Base-by-base conservation (phyloP, 23 tunicate species). In the Phallusia fumigata region DNA sequence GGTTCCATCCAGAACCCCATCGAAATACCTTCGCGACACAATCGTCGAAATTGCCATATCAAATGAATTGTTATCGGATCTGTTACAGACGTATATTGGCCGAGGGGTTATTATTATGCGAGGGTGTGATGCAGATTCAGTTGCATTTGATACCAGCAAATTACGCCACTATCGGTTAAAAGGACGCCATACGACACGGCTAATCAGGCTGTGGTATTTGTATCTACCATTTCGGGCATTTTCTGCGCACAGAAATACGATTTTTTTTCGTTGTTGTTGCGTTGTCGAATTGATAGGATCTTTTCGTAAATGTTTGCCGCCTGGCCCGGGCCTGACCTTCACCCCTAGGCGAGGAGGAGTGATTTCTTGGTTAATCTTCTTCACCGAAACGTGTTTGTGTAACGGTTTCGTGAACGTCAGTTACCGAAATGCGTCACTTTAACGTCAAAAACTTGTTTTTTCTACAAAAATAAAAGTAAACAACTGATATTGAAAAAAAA, bases 21-120 rank as follows among this genome's bases (percentile, higher is more conserved):
- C 16, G 69, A 58, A 58, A 58, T 58, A 24, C 13, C 16, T 22
- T 24, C 11, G 26, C 69, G 11, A 6, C 69, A 58, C 69, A 58
- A 58, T 58, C 69, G 69, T 58, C 16, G 15, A 58, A 58, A 58
- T 58, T 58, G 69, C 3, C 69, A 58, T 58, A 58, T 58, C 69
- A 24, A 58, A 58, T 58, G 69, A 6, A 13, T 58, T 58, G 69
- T 58, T 58, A 58, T 58, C 69, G 13, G 26, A 58, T 58, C 26
- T 24, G 69, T 58, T 58, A 58, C 69, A 58, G 28, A 58, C 69
- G 69, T 24, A 58, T 58, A 58, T 58, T 58, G 69, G 69, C 15
- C 69, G 28, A 22, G 26, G 18, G 16, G 15, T 21, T 22, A 58
- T 58, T 21, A 21, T 58, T 58, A 58, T 24, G 16, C 28, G 2